These are phyloP conservation scores for Lichenostomus cassidix DNA, from an alignment of 2,113 vertebrate species.

Conservation along the genomic window DNA sequence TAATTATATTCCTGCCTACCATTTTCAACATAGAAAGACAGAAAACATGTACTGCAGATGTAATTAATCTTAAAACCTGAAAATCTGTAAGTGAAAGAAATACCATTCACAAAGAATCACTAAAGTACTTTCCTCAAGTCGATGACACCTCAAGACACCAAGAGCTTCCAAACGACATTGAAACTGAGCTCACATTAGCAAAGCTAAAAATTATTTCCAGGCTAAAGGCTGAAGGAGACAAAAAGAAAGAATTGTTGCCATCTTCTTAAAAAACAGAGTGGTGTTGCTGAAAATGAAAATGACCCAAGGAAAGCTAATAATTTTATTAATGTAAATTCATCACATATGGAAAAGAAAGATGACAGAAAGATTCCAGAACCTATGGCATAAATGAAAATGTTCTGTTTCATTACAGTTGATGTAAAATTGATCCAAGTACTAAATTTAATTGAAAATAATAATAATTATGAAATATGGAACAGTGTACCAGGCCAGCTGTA, in stretches of 20 bases:
- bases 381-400: background rate
- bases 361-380: background rate
- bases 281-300: background rate
- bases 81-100: background rate
- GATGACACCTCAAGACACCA: background rate
- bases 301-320: background rate
- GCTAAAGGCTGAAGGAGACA: background rate
- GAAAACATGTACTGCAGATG: background rate
- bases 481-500: background rate
- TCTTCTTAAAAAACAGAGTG: background rate
- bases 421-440: background rate
- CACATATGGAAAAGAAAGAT: background rate
- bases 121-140: background rate
- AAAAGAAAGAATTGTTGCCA: background rate
- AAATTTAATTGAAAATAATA: slow-evolving; percentile 4
- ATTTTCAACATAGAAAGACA: background rate
- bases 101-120: background rate
- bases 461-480: background rate
- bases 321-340: background rate
- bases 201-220: background rate
- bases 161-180: background rate
- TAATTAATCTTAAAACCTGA: background rate
- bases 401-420: background rate
- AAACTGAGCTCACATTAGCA: background rate
- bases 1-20: background rate